Evolutionary conservation across 2,113 vertebrate species (phyloP).

Genomic region (Syngnathus floridae): DNA sequence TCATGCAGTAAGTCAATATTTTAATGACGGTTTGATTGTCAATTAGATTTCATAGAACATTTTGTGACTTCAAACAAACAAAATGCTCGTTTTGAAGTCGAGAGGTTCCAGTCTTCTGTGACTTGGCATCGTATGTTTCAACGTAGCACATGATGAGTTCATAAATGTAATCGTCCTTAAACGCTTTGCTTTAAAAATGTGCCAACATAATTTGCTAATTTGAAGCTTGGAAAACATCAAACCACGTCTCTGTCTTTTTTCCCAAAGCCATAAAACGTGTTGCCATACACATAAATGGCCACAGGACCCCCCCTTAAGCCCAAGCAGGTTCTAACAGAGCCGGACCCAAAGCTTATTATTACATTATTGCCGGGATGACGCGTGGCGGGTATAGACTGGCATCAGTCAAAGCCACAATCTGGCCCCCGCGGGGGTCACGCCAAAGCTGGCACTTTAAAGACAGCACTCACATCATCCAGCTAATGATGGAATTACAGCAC

Average conservation of each 20-base stretch:
- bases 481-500: constrained; percentile 77
- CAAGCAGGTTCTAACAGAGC: constrained; percentile 31
- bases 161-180: constrained; percentile 1
- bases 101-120: not conserved
- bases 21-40: not conserved
- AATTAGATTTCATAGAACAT: not conserved
- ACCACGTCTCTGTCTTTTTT: not conserved
- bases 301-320: constrained; percentile 22
- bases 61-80: not conserved
- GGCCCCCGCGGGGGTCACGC: constrained; percentile 58
- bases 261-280: constrained; percentile 3
- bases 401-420: constrained; percentile 62
- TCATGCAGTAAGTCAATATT: not conserved
- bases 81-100: not conserved
- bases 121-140: constrained; percentile 1
- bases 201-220: constrained; percentile 12
- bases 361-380: constrained; percentile 37
- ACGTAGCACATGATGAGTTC: constrained; percentile 1
- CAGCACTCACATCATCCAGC: constrained; percentile 69
- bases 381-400: constrained; percentile 59
- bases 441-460: constrained; percentile 67
- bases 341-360: constrained; percentile 43
- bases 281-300: constrained; percentile 15
- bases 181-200: constrained; percentile 2
- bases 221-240: constrained; percentile 8